Conservation (phyloP, 2,113 vertebrate species). For the Cyprinodon brontotheroides region DNA sequence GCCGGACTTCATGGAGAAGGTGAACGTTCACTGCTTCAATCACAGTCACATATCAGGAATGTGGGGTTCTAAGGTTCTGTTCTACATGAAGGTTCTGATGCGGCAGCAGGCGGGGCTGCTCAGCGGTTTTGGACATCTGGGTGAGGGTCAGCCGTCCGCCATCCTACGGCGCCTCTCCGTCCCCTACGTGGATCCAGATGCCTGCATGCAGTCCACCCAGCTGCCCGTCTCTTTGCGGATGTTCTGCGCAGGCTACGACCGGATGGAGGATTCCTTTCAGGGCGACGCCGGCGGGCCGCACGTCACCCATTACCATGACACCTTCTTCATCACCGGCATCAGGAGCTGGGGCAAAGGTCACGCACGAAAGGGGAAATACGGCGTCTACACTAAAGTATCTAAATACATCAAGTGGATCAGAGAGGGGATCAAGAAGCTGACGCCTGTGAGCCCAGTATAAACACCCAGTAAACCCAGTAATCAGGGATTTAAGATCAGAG, state of each 20-base stretch:
- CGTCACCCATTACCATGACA: conserved; percentile 84
- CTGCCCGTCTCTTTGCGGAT: conserved; percentile 83
- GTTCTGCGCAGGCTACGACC: conserved; percentile 94
- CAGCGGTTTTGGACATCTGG: conserved; percentile 89
- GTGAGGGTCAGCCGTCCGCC: conserved; percentile 59
- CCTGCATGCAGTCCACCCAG: conserved; percentile 85
- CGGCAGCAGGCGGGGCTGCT: conserved; percentile 75
- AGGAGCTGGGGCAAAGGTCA: conserved; percentile 98
- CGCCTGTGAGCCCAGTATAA: neutral
- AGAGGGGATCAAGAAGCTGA: conserved; percentile 45
- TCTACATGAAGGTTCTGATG: conserved; percentile 82
- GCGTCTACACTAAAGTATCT: conserved; percentile 90
- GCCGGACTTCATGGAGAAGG: conserved; percentile 85
- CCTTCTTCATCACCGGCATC: conserved; percentile 89
- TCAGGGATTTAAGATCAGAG: neutral
- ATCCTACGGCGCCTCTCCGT: conserved; percentile 83
- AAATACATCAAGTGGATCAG: conserved; percentile 86
- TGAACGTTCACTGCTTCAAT: conserved; percentile 5
- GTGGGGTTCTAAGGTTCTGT: neutral
- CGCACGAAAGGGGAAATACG: conserved; percentile 87
- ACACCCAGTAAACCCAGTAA: neutral
- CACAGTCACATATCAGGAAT: too few species aligned
- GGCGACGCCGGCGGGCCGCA: conserved; percentile 96
- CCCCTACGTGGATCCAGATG: conserved; percentile 84
- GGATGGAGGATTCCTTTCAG: conserved; percentile 87